These are phyloP conservation scores for Amorpha juglandis DNA, from an alignment of 2,888 invertebrate genomes.

Conservation along the genomic window DNA sequence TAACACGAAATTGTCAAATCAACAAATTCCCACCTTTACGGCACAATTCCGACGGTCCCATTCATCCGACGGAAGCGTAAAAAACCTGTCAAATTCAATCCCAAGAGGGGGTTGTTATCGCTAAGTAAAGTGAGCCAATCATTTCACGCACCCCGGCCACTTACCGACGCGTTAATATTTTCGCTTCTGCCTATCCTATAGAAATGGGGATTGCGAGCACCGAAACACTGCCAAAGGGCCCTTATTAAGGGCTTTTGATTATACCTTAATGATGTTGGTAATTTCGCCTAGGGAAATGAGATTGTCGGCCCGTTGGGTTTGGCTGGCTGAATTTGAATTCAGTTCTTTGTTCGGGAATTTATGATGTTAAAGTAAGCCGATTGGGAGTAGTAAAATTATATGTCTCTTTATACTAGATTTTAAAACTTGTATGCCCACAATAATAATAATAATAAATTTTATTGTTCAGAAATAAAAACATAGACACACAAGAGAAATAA, in stretches of 20 bases:
- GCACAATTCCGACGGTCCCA: not conserved
- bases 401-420: no score
- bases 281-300: slow-evolving; percentile 18
- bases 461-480: no score
- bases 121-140: slow-evolving; percentile 53
- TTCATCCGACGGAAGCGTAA: slow-evolving; percentile 18
- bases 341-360: not conserved
- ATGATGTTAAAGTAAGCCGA: no score
- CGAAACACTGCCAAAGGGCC: slow-evolving; percentile 20
- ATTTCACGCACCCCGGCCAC: slow-evolving; percentile 50
- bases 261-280: slow-evolving; percentile 17
- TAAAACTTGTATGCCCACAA: no score
- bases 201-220: slow-evolving; percentile 12
- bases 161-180: slow-evolving; percentile 49
- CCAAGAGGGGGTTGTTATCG: slow-evolving; percentile 48
- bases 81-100: slow-evolving; percentile 18
- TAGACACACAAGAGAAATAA: no score
- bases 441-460: no score
- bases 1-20: slow-evolving; percentile 13
- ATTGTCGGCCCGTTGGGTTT: not conserved
- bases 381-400: no score
- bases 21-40: slow-evolving; percentile 16
- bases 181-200: slow-evolving; percentile 44
- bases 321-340: not conserved
- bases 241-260: slow-evolving; percentile 25